Evolutionary conservation across 2,797 vertebrate genomes (phyloP).

Genomic region (Zalophus californianus): DNA sequence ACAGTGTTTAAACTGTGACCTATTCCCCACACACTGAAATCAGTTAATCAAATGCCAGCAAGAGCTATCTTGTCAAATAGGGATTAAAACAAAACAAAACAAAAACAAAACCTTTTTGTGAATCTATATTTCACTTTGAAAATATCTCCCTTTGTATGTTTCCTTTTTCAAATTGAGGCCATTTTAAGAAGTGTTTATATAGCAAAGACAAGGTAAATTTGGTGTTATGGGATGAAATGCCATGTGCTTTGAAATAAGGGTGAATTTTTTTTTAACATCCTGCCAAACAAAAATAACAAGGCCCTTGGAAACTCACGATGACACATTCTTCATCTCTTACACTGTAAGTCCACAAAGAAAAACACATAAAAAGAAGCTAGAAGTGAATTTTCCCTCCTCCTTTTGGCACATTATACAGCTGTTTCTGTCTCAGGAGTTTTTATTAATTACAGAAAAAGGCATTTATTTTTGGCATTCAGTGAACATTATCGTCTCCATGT

Average conservation of each 20-base stretch:
- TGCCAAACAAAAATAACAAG: not conserved
- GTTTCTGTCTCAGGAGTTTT: not conserved
- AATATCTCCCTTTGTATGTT: not conserved
- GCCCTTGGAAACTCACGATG: constrained; percentile 9
- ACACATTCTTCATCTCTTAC: not conserved
- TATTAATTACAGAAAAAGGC: constrained; percentile 23
- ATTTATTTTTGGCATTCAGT: not conserved
- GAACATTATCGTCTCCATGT: not conserved
- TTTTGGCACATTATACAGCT: not conserved
- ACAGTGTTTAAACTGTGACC: not conserved
- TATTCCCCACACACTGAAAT: not conserved
- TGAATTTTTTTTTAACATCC: not conserved
- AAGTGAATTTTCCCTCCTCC: not conserved
- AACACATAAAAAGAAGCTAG: not conserved
- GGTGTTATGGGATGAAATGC: constrained; percentile 1
- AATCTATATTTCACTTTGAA: constrained; percentile 16
- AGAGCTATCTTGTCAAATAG: not conserved
- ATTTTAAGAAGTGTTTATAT: constrained; percentile 56
- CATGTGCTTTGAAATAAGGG: constrained; percentile 43
- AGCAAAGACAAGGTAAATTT: constrained; percentile 12
- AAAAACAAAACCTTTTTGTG: not conserved
- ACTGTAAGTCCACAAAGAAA: constrained; percentile 5
- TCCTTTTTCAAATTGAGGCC: not conserved
- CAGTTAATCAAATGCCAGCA: not conserved
- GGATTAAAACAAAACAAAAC: not conserved